Evolutionary conservation across 2,113 vertebrate species (phyloP).

Genomic region (Thomomys bottae): DNA sequence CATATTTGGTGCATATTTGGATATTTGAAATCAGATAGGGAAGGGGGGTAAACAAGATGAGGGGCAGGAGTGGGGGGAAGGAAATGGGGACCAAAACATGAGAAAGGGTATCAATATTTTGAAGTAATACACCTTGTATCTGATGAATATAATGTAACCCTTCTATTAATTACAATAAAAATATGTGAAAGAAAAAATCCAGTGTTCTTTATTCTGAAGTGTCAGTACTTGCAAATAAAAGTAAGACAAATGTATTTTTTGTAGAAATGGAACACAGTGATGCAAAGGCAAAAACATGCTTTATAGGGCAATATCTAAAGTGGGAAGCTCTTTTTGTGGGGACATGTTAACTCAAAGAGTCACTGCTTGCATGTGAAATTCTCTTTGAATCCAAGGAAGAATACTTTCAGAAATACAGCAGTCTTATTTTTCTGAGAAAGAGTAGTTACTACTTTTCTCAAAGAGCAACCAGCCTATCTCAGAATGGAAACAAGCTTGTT

Average conservation of each 20-base stretch:
- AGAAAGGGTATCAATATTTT: too few relatives aligned
- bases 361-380: constrained; percentile 29
- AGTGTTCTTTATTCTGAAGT: neutral
- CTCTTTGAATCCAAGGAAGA: neutral
- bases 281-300: neutral
- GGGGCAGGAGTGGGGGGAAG: too few relatives aligned
- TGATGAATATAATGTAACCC: too few relatives aligned
- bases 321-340: neutral
- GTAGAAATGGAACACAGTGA: neutral
- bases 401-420: neutral
- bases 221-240: constrained; percentile 23
- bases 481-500: neutral
- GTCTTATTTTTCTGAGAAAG: constrained; percentile 19
- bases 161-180: too few relatives aligned
- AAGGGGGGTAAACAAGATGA: too few relatives aligned
- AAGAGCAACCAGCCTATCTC: neutral
- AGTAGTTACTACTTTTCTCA: neutral
- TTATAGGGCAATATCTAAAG: neutral
- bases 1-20: too few relatives aligned
- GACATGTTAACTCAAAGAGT: neutral
- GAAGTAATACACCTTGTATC: too few relatives aligned
- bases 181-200: too few relatives aligned
- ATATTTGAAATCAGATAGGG: too few relatives aligned
- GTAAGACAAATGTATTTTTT: neutral
- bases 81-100: too few relatives aligned